These are phyloP conservation scores for Apogon talboti DNA, from an alignment of 2,797 vertebrate species.

Conservation along the genomic window DNA sequence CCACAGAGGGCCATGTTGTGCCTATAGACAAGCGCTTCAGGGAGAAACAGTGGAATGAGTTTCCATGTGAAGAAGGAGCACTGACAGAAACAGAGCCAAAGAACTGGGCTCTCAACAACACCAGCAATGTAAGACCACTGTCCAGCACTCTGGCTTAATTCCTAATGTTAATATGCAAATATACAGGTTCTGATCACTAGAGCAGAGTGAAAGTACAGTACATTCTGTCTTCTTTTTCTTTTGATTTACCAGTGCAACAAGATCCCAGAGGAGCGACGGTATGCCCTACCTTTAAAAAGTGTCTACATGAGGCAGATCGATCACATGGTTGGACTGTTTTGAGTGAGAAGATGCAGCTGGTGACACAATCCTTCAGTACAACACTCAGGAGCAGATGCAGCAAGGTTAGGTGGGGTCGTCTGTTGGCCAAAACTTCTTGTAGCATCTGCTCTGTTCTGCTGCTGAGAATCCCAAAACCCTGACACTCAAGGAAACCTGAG, in stretches of 20 bases:
- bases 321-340: slow-evolving; percentile 96
- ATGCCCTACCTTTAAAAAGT: slow-evolving; percentile 93
- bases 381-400: slow-evolving; percentile 17
- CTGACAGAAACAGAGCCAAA: slow-evolving; percentile 56
- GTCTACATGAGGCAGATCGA: slow-evolving; percentile 99
- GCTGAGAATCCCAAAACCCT: slow-evolving; percentile 36
- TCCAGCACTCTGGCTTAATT: neutral
- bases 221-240: neutral
- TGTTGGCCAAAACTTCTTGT: slow-evolving; percentile 1
- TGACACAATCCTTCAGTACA: slow-evolving; percentile 11
- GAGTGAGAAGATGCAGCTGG: slow-evolving; percentile 59
- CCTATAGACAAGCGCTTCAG: slow-evolving; percentile 92
- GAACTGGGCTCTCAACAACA: slow-evolving; percentile 80
- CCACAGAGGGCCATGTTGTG: slow-evolving; percentile 95
- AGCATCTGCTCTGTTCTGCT: slow-evolving; percentile 25
- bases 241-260: slow-evolving; percentile 87
- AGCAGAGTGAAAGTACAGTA: neutral
- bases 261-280: slow-evolving; percentile 93
- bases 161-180: no score
- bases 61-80: slow-evolving; percentile 75
- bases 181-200: no score
- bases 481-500: slow-evolving; percentile 46
- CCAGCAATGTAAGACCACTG: slow-evolving; percentile 83
- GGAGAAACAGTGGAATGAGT: slow-evolving; percentile 90
- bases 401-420: slow-evolving; percentile 22